Evolutionary conservation across 2,888 invertebrate genomes (phyloP).

Genomic region (Himalopsyche anomala): DNA sequence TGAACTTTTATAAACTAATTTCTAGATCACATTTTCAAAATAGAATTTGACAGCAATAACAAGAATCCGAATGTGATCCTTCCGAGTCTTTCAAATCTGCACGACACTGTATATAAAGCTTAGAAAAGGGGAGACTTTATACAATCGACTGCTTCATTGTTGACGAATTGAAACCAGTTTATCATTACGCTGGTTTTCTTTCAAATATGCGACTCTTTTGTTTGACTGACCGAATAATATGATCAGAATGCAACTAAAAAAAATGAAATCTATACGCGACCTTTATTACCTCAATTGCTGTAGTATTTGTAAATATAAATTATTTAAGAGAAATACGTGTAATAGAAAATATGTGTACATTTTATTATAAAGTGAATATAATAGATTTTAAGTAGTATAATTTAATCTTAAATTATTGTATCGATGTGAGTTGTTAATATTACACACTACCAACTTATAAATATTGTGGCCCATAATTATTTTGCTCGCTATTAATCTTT

Average conservation of each 20-base stretch:
- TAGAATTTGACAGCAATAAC: too few relatives aligned
- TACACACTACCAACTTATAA: conserved; percentile 15
- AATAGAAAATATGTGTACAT: conserved; percentile 48
- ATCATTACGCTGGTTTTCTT: conserved; percentile 63
- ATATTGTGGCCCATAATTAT: conserved; percentile 19
- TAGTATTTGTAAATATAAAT: conserved; percentile 60
- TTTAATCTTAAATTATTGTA: conserved; percentile 27
- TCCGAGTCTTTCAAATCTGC: not conserved
- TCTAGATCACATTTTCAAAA: too few relatives aligned
- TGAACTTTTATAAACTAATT: too few relatives aligned
- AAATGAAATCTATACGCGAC: conserved; percentile 61
- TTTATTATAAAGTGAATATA: conserved; percentile 17
- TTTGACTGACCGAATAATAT: conserved; percentile 60
- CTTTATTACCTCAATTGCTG: conserved; percentile 61
- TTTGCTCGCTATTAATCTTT: not conserved
- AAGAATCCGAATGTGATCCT: too few relatives aligned
- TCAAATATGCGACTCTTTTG: conserved; percentile 60
- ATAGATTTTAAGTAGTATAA: conserved; percentile 23
- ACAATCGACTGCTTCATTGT: conserved; percentile 65
- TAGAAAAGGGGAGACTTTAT: conserved; percentile 56
- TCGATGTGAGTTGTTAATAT: conserved; percentile 15
- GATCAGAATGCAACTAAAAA: conserved; percentile 49
- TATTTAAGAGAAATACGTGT: conserved; percentile 51
- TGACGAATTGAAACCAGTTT: conserved; percentile 65
- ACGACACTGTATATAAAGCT: conserved; percentile 21